Base-by-base conservation (phyloP, 1,140 invertebrate genomes). In the Charaxes varanes region DNA sequence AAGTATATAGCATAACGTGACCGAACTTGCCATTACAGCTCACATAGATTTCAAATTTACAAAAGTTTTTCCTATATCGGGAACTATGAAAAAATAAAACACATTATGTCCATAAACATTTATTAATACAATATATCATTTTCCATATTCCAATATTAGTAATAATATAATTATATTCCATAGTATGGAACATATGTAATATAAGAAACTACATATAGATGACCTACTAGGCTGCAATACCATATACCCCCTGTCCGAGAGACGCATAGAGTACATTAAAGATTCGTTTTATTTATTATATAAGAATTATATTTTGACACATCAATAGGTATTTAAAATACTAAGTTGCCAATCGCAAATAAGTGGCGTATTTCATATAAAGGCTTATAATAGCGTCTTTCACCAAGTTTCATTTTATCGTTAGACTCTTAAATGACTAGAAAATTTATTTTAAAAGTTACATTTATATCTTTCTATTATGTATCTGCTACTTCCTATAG, bases 261-360 rank as follows among this genome's bases (percentile, higher is more conserved):
- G 73, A 60, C 41, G 54, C 57, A 58, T 64, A 73, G 34, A 77
- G 62, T 77, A 78, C 63, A 68, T 70, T 72, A 61, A 69, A 73
- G 62, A 76, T 67, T 78, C 58, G 57, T 71, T 79, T 64, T 66
- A 58, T 60, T 57, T 60, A 65, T 68, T 55, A 62, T 57, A 57
- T 61, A 62, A 64, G 57, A 60, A 67, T 68, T 62, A 69, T 71
- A 53, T 54, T 67, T 73, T 72, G 66, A 73, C 66, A 78, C 60
- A 68, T 71, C 66, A 56, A 69, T 63, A 69, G 44, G 52, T 58
- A 65, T 53, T 62, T 66, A 68, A 67, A 65, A 70, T 60, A 62
- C 76, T 79, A 79, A 68, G 63, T 67, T 78, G 73, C 73, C 78
- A 83, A 83, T 83, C 78, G 78, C 76, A 80, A 83, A 71, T 80